Conservation (phyloP, 2,797 vertebrate species). For the Apogon hyalosoma region DNA sequence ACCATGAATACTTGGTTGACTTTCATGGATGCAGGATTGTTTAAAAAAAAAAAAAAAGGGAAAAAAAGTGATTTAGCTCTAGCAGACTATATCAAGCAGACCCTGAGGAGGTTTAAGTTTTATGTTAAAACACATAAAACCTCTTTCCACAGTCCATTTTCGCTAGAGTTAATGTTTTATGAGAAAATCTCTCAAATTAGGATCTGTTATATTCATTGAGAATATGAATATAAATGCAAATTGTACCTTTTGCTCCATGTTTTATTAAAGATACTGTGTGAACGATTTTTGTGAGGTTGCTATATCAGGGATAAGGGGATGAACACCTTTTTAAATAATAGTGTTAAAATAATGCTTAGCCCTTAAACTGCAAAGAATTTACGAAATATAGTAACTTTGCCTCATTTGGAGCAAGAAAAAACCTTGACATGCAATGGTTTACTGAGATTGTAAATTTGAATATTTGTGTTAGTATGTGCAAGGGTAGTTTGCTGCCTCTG, state of each 20-base stretch:
- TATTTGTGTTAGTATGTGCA: slow-evolving; percentile 1
- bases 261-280: background rate
- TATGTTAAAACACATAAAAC: slow-evolving; percentile 47
- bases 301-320: too few species aligned
- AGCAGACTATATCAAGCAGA: slow-evolving; percentile 28
- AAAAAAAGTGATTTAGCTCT: slow-evolving; percentile 46
- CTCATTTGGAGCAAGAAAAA: slow-evolving; percentile 4
- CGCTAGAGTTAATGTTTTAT: slow-evolving; percentile 12
- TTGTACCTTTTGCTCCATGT: background rate
- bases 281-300: background rate
- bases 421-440: background rate
- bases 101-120: slow-evolving; percentile 31
- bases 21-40: slow-evolving; percentile 38
- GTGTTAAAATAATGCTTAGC: background rate
- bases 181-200: background rate
- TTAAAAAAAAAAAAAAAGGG: background rate
- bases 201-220: background rate
- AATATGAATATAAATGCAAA: background rate
- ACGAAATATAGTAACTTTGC: background rate
- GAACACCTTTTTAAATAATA: background rate
- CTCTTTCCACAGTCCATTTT: slow-evolving; percentile 22
- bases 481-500: slow-evolving; percentile 17
- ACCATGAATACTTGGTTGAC: slow-evolving; percentile 24
- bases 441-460: slow-evolving; percentile 15
- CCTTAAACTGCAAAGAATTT: background rate